Evolutionary conservation across 2,888 invertebrate species (phyloP), one percentile per base, ranked within the genome.

Genomic region (Nymphalis urticae): DNA sequence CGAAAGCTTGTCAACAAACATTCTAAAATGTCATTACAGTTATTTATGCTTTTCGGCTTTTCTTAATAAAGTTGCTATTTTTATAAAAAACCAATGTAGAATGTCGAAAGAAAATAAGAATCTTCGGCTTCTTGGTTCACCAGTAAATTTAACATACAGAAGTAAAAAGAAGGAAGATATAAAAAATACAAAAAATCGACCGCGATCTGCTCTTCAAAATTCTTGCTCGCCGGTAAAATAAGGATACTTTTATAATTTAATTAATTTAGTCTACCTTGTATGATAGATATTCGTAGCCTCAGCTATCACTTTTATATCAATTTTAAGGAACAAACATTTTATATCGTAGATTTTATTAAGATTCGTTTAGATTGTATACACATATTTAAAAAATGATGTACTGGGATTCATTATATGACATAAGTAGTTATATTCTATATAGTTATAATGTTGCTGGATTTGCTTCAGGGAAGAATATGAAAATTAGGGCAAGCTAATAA

Each of bases 81-180:
- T 13, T 53, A 16, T 9, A 19, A n/a, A 21, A 32, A 54, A 32
- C 53, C 51, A 65, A 66, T 69, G 60, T 72, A 73, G 85, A 83
- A 92, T 92, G 92, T 92, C 92, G 77, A 92, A 91, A 79, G 92
- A 92, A 78, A 90, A 85, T 75, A 80, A 83, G 74, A 91, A 87
- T 72, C 77, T 92, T 74, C 86, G 92, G 74, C 83, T 92, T 66
- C 80, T 89, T 51, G 92, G 92, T 72, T 92, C 92, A 54, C 92
- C 92, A 71, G 91, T 92, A 68, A 92, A 92, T 75, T 81, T 92
- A 48, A 85, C 87, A 0, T 88, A 90, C 68, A 83, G 92, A 71
- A 83, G 82, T 74, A 92, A 91, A 78, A 92, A 87, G 74, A 90
- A 87, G 70, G 90, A 90, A 76, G 91, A 89, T 21, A 87, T 80